A percentile compares a stretch with the other conserved stretches of the same genome.
phyloP scores from a whole-genome alignment of 2,888 invertebrate species.

The Cyclophora albipunctata region DNA sequence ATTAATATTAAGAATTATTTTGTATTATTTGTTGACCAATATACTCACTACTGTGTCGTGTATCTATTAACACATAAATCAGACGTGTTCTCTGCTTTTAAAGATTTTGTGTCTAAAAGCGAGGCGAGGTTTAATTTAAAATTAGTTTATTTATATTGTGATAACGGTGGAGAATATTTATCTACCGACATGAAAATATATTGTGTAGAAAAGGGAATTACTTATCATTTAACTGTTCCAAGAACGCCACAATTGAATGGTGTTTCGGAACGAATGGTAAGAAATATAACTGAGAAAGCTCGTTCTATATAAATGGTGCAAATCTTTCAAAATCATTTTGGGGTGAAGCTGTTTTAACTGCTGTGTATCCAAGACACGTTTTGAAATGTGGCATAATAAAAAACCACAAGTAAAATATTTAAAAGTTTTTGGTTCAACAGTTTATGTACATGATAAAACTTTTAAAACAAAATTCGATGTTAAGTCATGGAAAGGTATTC shows the following conservation, averaged over 20 bases:
- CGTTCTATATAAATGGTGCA: slow-evolving; percentile 31
- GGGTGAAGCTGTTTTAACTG: slow-evolving; percentile 37
- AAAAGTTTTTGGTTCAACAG: slow-evolving; percentile 33
- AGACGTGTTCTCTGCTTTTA: slow-evolving; percentile 21
- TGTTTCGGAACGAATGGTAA: slow-evolving; percentile 36
- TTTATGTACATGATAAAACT: slow-evolving; percentile 17
- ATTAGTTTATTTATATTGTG: slow-evolving; percentile 28
- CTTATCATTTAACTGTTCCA: slow-evolving; percentile 32
- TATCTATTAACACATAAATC: slow-evolving; percentile 31
- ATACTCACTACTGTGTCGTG: slow-evolving; percentile 30
- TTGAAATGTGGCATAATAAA: slow-evolving; percentile 36
- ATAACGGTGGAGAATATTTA: slow-evolving; percentile 33
- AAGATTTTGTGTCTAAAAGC: slow-evolving; percentile 5
- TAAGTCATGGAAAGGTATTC: slow-evolving; percentile 34
- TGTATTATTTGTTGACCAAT: slow-evolving; percentile 35
- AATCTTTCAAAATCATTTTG: slow-evolving; percentile 27
- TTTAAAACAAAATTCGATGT: slow-evolving; percentile 5
- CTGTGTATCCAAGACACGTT: slow-evolving; percentile 31
- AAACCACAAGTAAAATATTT: slow-evolving; percentile 26
- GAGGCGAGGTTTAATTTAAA: slow-evolving; percentile 24
- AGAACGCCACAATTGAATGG: slow-evolving; percentile 43
- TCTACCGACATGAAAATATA: slow-evolving; percentile 26
- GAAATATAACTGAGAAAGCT: slow-evolving; percentile 39
- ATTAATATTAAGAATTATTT: slow-evolving; percentile 33
- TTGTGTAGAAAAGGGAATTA: slow-evolving; percentile 13